Base-by-base conservation (phyloP, 2,888 invertebrate species). In the Caenorhabditis plicata region DNA sequence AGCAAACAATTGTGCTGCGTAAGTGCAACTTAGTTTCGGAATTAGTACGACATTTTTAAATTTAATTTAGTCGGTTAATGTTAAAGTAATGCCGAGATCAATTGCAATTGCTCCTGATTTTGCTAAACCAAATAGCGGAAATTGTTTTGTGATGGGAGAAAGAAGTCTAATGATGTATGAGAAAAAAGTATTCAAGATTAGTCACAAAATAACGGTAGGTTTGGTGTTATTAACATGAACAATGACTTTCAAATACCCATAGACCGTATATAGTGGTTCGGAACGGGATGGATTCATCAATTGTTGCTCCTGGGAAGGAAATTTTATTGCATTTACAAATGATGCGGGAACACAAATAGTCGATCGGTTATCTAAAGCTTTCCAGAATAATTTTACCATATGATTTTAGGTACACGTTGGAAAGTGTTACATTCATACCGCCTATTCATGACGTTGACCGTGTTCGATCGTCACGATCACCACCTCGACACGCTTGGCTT, bases 281-380 rank as follows among this genome's bases (percentile, higher is more conserved):
- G 79, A 80, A 33, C 46, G 69, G 27, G 80, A 80, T 52, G 80
- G 81, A 2, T 73, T 68, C 39, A 75, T 81, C n/a, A 61, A 66
- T 15, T 57, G 68, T 2, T 51, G 72, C 11, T 62, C 74, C 11
- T 80, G 79, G 74, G 56, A 51, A 3, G 67, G 67, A 5, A 49
- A 61, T 20, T 69, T 69, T 36, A 67, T 81, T 23, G 79, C 80
- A 0, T 81, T 81, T 60, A 78, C 76, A 8, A 81, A 81, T 48
- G 81, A 81, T 33, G 71, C 70, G 0, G 81, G 81, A 35, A 80
- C 81, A 13, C 55, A 77, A 25, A 51, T 80, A 19, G 78, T 72
- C 42, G 78, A 80, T 15, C 17, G 42, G 31, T 31, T n/a, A 17
- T 17, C 19, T 13, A 8, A 13, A 42, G n/a, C 17, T 5, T 13